Evolutionary conservation across 2,888 invertebrate species (phyloP), one percentile per base, ranked within the genome.

Genomic region (Chelonus formosanus): DNA sequence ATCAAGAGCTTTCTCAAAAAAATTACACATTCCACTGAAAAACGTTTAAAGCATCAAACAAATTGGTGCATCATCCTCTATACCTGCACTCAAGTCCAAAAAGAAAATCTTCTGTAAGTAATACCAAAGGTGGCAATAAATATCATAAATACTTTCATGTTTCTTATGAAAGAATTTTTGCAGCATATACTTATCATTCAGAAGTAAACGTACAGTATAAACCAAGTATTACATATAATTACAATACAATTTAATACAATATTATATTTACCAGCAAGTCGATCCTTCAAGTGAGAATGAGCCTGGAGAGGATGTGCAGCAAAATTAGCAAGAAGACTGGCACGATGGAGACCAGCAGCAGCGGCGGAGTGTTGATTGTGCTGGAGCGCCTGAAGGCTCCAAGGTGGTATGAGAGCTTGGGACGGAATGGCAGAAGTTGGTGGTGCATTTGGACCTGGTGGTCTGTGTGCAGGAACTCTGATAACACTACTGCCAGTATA

Each of bases 391-490:
- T 82, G 82, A 55, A 84, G 74, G 67, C 80, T 79, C 80, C 80
- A 80, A 7, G 80, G 80, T 10, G 79, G 76, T 65, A 81, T 73
- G 35, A 82, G 73, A 3, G 74, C 73, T 60, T 81, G 82, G 8
- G 78, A 71, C 4, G 79, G 79, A 40, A 80, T 58, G 2, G 73
- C 72, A 4, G 72, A 58, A 56, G 31, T 65, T 71, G 75, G 74
- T 10, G 75, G 70, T 3, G 77, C 80, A 83, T 77, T 88, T 72
- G 80, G 87, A 75, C 89, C 89, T 72, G 88, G 83, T 31, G 90
- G 90, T 75, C 93, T 86, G 80, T 95, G 95, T 65, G 93, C 93
- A 58, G 93, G 94, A 72, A 93, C 93, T 78, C 93, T 87, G 74
- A 93, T 89, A 56, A 93, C 95, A 75, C 92, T 93, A 65, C 88